A percentile compares a stretch with the other conserved stretches of the same genome.
Conservation (phyloP, 2,113 vertebrate genomes). For the Ursus arctos region DNA sequence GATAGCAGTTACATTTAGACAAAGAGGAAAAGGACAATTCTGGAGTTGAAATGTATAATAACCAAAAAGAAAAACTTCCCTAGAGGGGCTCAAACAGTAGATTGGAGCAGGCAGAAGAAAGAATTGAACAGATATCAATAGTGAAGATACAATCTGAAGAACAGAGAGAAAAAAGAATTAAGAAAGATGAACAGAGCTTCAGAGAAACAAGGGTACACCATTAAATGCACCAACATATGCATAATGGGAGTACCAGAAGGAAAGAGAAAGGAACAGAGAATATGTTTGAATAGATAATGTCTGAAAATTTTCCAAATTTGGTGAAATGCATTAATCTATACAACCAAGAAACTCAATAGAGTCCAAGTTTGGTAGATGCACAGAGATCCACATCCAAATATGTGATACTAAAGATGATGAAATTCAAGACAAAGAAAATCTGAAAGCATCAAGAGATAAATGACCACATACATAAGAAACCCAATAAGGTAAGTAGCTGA, state of each 20-base stretch:
- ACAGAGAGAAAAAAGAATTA: not conserved
- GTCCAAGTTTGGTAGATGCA: not conserved
- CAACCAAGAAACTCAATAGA: not conserved
- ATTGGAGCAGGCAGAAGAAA: not conserved
- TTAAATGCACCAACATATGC: not conserved
- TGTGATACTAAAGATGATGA: not conserved
- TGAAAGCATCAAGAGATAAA: not conserved
- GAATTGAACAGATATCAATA: not conserved
- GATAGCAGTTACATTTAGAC: not conserved
- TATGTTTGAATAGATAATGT: not conserved
- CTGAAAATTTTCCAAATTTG: not conserved
- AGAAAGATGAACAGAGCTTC: not conserved
- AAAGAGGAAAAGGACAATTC: not conserved
- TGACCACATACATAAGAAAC: not conserved
- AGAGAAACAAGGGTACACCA: not conserved
- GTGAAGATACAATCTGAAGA: not conserved
- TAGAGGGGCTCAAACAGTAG: not conserved
- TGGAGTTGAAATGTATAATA: not conserved
- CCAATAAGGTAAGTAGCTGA: not conserved
- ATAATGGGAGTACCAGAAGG: not conserved
- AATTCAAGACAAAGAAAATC: not conserved
- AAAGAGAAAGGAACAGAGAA: not conserved
- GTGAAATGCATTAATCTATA: not conserved
- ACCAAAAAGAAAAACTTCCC: not conserved
- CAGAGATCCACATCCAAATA: slow-evolving; percentile 10